phyloP scores from a whole-genome alignment of 2,797 vertebrate species.

The Clarias platycephalus region DNA sequence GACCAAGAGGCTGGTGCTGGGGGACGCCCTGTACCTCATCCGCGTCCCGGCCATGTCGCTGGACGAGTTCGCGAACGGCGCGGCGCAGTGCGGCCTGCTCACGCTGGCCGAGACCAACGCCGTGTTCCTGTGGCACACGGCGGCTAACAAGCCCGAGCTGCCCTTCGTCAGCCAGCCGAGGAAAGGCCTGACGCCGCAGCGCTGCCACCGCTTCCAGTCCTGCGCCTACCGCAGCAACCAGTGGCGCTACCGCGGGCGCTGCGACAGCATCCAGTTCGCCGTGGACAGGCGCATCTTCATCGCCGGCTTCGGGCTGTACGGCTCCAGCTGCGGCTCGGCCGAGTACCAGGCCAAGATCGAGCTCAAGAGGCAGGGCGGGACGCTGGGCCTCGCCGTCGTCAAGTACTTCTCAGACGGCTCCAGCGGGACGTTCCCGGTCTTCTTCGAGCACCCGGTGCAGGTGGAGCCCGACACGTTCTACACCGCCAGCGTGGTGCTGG shows the following conservation, averaged over 20 bases:
- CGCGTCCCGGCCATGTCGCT: slow-evolving; percentile 92
- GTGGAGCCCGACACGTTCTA: slow-evolving; percentile 97
- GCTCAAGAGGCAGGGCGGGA: slow-evolving; percentile 90
- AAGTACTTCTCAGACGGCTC: slow-evolving; percentile 97
- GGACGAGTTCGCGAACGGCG: slow-evolving; percentile 94
- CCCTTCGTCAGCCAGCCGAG: slow-evolving; percentile 87
- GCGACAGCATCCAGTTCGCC: slow-evolving; percentile 98
- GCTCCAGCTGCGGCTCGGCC: slow-evolving; percentile 93
- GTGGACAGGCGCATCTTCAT: slow-evolving; percentile 94
- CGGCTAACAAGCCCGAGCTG: slow-evolving; percentile 89
- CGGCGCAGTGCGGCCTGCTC: slow-evolving; percentile 90
- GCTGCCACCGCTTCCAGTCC: slow-evolving; percentile 96
- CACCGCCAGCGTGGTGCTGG: slow-evolving; percentile 93
- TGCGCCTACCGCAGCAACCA: slow-evolving; percentile 98
- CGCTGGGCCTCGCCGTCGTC: slow-evolving; percentile 86
- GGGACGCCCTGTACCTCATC: slow-evolving; percentile 92
- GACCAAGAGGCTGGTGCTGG: slow-evolving; percentile 88
- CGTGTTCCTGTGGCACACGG: slow-evolving; percentile 97
- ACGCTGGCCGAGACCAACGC: slow-evolving; percentile 95
- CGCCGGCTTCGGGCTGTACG: slow-evolving; percentile 93
- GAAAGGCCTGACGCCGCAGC: slow-evolving; percentile 87
- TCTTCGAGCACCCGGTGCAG: slow-evolving; percentile 95
- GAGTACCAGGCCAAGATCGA: slow-evolving; percentile 97
- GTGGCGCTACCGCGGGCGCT: slow-evolving; percentile 95
- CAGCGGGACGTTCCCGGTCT: slow-evolving; percentile 92